Conservation (phyloP, 2,888 invertebrate species). For the Didymodactylos carnosus region DNA sequence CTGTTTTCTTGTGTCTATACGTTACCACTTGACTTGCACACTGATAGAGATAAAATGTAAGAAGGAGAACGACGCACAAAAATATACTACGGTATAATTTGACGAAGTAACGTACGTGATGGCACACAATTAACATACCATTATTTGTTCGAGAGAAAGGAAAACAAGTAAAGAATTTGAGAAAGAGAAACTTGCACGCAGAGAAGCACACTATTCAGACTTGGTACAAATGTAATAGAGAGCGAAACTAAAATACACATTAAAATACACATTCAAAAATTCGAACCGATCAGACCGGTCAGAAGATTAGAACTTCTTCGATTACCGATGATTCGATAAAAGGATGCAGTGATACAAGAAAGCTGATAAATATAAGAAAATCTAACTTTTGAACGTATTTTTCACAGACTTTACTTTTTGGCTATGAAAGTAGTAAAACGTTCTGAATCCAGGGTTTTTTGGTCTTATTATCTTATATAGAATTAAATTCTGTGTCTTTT, state of each 20-base stretch:
- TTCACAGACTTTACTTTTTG: too few relatives aligned
- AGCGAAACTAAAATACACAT: background rate
- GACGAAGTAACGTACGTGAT: background rate
- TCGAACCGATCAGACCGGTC: too few relatives aligned
- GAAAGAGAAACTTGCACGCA: background rate
- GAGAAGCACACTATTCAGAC: background rate
- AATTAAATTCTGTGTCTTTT: too few relatives aligned
- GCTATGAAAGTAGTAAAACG: too few relatives aligned
- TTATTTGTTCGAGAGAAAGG: background rate
- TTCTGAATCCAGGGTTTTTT: too few relatives aligned
- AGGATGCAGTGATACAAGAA: too few relatives aligned
- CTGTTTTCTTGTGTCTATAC: background rate
- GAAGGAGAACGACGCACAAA: background rate
- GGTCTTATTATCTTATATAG: too few relatives aligned
- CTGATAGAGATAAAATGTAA: background rate
- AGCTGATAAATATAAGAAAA: too few relatives aligned
- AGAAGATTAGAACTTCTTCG: too few relatives aligned
- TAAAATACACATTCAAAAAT: too few relatives aligned
- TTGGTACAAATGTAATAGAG: background rate
- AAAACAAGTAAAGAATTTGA: background rate
- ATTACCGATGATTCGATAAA: too few relatives aligned
- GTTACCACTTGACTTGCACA: background rate
- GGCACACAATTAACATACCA: background rate
- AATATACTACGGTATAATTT: background rate
- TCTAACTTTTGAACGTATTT: too few relatives aligned